Base-by-base conservation (phyloP, 35 echinoderm and acorn worm genomes). In the Lytechinus variegatus region DNA sequence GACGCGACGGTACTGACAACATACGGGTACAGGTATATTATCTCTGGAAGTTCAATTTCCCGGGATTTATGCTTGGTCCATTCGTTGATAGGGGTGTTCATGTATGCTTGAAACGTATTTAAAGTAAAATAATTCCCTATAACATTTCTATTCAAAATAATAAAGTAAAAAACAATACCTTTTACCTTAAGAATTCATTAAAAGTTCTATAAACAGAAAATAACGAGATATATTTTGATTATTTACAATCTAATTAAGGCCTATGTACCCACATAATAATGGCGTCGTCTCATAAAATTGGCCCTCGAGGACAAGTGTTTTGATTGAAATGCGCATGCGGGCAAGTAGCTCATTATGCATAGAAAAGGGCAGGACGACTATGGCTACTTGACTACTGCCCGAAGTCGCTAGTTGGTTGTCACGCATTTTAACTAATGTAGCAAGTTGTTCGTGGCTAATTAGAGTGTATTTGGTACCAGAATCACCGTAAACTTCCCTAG, bases 271-370 rank as follows among this genome's bases (percentile, higher is more conserved):
- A 16, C 9, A 16, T 51, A 3, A 93, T 4, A 93, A 57, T 93
- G 53, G 92, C 55, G 53, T 28, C 28, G 92, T 55, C 92, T 54
- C 10, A 14, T 24, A 33, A 93, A 14, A 27, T 27, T 93, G 28
- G 92, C 92, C 92, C 92, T 93, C 29, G 19, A 57, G 92, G 92
- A 54, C 92, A 93, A 93, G 54, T 57, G 52, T 93, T 27, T 54
- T 54, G 54, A 57, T 55, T 57, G 92, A 93, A 19, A 56, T 57
- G 92, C 92, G 92, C 92, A 93, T 93, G 92, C 92, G 92, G 92
- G 92, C 92, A 93, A 93, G 92, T 93, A 4, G 3, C 92, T 93
- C 92, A 93, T 93, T 93, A 93, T 93, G 92, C 92, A 93, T 57
- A 54, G 52, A 90, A 90, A 9, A 44, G 88, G 88, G 88, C 88